Evolutionary conservation across 1,140 invertebrate species (phyloP).

Genomic region (Drosophila trapezifrons): DNA sequence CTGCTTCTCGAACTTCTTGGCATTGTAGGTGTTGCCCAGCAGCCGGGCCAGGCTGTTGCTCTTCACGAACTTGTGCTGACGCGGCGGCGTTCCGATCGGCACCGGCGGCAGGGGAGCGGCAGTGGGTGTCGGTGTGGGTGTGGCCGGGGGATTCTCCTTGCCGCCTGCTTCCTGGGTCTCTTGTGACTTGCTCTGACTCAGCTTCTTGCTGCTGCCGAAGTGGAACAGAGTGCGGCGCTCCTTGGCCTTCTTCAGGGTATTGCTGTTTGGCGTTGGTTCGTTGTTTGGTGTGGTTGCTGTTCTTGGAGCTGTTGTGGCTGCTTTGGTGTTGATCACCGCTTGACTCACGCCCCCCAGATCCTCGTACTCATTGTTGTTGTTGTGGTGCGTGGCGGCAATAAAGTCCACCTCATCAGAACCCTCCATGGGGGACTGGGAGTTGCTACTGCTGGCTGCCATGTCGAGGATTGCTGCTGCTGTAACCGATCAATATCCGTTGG

Average conservation of each 20-base stretch:
- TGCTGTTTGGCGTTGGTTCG: conserved; percentile 63
- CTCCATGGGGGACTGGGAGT: conserved; percentile 27
- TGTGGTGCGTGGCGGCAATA: conserved; percentile 45
- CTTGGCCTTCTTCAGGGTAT: conserved; percentile 65
- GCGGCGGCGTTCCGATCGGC: conserved; percentile 70
- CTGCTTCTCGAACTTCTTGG: conserved; percentile 81
- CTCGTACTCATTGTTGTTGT: conserved; percentile 75
- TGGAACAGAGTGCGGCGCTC: conserved; percentile 70
- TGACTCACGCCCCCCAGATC: conserved; percentile 51
- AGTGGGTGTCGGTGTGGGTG: not conserved
- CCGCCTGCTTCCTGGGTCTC: not conserved
- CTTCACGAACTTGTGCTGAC: conserved; percentile 80
- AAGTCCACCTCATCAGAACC: conserved; percentile 72
- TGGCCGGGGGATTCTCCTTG: conserved; percentile 1
- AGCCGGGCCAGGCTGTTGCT: conserved; percentile 76
- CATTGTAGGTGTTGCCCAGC: conserved; percentile 82
- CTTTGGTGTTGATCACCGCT: conserved; percentile 64
- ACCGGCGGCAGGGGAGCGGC: conserved; percentile 50
- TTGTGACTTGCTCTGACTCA: conserved; percentile 48
- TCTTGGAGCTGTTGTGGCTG: conserved; percentile 24
- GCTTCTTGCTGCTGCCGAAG: conserved; percentile 63
- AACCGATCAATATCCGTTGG: conserved; percentile 47
- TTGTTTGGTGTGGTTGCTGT: conserved; percentile 71
- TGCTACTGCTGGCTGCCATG: conserved; percentile 55
- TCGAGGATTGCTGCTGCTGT: conserved; percentile 16